Conservation (phyloP, 1,140 invertebrate genomes). For the Drosophila mojavensis region DNA sequence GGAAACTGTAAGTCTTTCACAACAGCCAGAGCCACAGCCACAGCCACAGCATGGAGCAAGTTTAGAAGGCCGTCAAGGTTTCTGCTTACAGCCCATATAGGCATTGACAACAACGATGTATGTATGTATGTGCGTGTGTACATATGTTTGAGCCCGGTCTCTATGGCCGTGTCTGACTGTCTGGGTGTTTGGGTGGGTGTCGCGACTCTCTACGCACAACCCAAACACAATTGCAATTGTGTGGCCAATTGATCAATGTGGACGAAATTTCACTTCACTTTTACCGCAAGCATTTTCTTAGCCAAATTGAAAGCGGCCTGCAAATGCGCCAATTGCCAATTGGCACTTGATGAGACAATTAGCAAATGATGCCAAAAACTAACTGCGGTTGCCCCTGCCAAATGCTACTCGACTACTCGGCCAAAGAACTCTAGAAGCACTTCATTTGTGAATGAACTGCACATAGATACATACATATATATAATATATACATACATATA, state of each 20-base stretch:
- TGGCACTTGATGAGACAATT: slow-evolving; percentile 31
- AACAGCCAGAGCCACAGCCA: slow-evolving; percentile 33
- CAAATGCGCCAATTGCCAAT: slow-evolving; percentile 41
- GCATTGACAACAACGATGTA: slow-evolving; percentile 35
- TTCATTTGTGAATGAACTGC: too few relatives aligned
- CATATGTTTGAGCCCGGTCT: slow-evolving; percentile 13
- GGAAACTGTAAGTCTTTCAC: slow-evolving; percentile 72
- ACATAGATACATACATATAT: too few relatives aligned
- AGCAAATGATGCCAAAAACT: slow-evolving; percentile 23
- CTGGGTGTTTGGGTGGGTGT: slow-evolving; percentile 8
- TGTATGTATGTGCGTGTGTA: background rate
- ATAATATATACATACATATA: too few relatives aligned
- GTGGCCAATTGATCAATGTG: slow-evolving; percentile 32
- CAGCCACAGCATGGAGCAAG: slow-evolving; percentile 27
- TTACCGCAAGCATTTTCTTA: slow-evolving; percentile 35
- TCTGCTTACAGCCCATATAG: slow-evolving; percentile 56
- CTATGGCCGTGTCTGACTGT: background rate
- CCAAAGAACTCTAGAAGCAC: too few relatives aligned
- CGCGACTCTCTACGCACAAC: slow-evolving; percentile 1
- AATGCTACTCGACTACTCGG: too few relatives aligned
- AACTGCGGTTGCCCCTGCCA: slow-evolving; percentile 22
- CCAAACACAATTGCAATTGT: slow-evolving; percentile 39
- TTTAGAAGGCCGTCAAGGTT: slow-evolving; percentile 74
- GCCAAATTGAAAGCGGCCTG: slow-evolving; percentile 36
- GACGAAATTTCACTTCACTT: slow-evolving; percentile 50